Evolutionary conservation across 2,888 invertebrate genomes (phyloP), one percentile per base, ranked within the genome.

Genomic region (Salticus scenicus): DNA sequence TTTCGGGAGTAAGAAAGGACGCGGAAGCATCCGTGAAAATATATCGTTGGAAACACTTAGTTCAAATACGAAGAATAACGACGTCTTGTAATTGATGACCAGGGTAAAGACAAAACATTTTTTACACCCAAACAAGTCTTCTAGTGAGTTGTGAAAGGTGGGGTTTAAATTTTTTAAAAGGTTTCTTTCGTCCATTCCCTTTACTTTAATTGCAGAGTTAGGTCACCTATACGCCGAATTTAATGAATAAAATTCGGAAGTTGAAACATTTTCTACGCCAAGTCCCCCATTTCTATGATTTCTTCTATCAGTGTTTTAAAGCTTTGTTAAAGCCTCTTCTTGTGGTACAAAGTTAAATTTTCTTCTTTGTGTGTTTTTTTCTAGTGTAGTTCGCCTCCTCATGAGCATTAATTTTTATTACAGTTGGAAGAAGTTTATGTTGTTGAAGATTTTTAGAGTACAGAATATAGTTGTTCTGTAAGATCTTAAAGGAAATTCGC

Each of bases 141-240:
- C n/a, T 17, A 51, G 37, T 33, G 37, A 37, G 17, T 57, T 31
- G 28, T n/a, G 66, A 27, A 20, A 27, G 14, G 8, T 20, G 51
- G 66, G 27, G 27, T n/a, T 72, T 83, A 83, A 83, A 83, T 83
- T 83, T 83, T 83, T 83, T 83, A 83, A 83, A 83, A 83, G 83
- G 83, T 77, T 83, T 83, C 83, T 57, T 67, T 67, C 67, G 83
- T 83, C 57, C 67, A 67, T 66, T 73, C 77, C 73, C 31, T 83
- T 42, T 27, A 66, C 33, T 72, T 83, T 83, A 83, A 83, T 83
- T 83, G 83, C 66, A 28, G 67, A 77, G 66, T 66, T 64, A 47
- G 83, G 72, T 67, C 73, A 42, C 30, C 63, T 14, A 31, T 41
- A 64, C 28, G 67, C 17, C 31, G 70, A 82, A 30, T 77, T 83